Percentiles rank a stretch among this genome's conserved stretches.
phyloP scores from a whole-genome alignment of 2,888 invertebrate genomes.

The Tipula lateralis region DNA sequence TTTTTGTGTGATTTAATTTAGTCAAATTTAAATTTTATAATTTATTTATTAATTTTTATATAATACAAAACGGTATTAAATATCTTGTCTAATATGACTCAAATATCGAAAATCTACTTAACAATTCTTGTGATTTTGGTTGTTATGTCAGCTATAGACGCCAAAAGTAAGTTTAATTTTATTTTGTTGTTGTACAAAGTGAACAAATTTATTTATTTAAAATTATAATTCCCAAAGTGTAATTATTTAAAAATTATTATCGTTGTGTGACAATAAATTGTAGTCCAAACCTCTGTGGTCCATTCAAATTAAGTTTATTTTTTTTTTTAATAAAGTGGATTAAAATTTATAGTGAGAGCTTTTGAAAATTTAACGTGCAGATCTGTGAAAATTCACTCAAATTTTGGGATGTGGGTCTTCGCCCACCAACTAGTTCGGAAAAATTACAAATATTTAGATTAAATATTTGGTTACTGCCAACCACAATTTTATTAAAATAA shows the following conservation, averaged over 20 bases:
- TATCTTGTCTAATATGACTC: not conserved
- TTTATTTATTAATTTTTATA: not conserved
- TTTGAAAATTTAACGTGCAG: no score
- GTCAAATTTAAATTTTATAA: not conserved
- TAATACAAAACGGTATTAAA: not conserved
- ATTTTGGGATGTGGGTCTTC: no score
- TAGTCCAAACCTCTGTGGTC: not conserved
- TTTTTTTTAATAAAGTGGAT: not conserved
- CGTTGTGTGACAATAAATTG: not conserved
- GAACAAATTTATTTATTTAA: not conserved
- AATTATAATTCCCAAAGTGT: conserved; percentile 11
- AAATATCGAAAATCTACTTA: not conserved
- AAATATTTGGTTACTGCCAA: no score
- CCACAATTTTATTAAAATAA: no score
- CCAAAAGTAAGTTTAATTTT: not conserved
- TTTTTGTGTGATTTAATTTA: not conserved
- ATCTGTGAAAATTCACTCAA: no score
- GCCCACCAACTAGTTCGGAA: no score
- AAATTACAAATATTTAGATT: no score
- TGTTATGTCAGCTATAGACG: conserved; percentile 1
- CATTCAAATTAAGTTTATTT: not conserved
- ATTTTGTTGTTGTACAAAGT: not conserved
- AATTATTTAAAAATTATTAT: not conserved
- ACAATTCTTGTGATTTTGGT: not conserved
- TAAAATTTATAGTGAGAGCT: no score